Base-by-base conservation (phyloP, 2,888 invertebrate species). In the Podabrus alpinus region DNA sequence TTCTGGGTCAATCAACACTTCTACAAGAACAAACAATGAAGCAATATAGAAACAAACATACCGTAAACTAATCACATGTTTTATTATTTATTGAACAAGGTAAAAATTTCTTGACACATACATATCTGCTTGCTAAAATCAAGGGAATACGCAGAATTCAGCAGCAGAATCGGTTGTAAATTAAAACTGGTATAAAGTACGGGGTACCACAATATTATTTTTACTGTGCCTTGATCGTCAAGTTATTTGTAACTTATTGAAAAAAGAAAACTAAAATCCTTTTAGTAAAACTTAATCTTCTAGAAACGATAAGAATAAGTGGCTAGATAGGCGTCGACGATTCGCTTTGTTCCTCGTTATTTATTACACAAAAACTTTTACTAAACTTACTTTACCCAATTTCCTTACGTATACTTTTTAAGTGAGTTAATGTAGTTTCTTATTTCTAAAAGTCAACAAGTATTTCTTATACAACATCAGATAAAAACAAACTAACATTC, bases 241-340 rank as follows among this genome's bases (percentile, higher is more conserved):
- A 24, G 59, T 25, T 59, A 66, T 66, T 59, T 67, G 25, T 21
- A 71, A 71, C 59, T 71, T 71, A 67, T 67, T 71, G 71, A 71
- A 71, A 71, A 71, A 64, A 64, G 62, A 64, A 64, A 66, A 71
- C 71, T 60, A 67, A 72, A 72, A 67, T 68, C 25, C 66, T 24
- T 72, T 24, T 59, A 72, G 62, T 72, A 72, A 72, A 72, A 68
- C 72, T 68, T 72, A 72, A 72, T 72, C 72, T 72, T 72, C 68
- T 19, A 72, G 72, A 72, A 72, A 67, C 60, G 72, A 72, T 72
- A 72, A 72, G 72, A 62, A 66, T 59, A 72, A 72, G 68, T 62
- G 67, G 62, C 68, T 72, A 61, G 61, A 61, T 71, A 62, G 15
- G 19, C 15, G 25, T 71, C 66, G 70, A 25, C 29, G 64, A 64